Evolutionary conservation across 2,888 invertebrate species (phyloP).

Genomic region (Amphiduros pacificus): DNA sequence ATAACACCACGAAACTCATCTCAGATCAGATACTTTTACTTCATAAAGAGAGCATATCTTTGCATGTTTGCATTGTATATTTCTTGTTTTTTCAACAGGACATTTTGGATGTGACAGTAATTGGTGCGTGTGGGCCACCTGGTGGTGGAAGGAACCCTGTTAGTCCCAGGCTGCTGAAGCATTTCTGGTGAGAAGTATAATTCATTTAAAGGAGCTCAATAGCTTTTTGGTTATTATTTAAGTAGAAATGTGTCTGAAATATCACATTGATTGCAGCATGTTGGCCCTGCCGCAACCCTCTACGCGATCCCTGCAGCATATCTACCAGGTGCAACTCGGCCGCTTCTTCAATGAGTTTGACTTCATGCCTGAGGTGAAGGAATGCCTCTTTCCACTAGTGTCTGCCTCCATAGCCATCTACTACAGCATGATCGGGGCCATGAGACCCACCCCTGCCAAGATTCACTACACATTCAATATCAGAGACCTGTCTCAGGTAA

Average conservation of each 20-base stretch:
- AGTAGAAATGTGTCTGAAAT: neutral
- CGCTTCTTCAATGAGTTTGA: slow-evolving; percentile 57
- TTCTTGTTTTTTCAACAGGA: slow-evolving; percentile 37
- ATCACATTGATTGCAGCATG: slow-evolving; percentile 42
- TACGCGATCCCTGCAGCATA: slow-evolving; percentile 57
- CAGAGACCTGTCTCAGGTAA: slow-evolving; percentile 56
- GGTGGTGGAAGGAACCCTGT: slow-evolving; percentile 56
- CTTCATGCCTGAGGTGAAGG: slow-evolving; percentile 55
- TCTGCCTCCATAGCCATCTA: slow-evolving; percentile 56
- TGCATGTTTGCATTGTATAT: neutral
- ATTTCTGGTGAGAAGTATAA: slow-evolving; percentile 48
- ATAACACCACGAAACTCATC: no score
- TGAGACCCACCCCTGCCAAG: slow-evolving; percentile 58
- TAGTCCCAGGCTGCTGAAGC: slow-evolving; percentile 55
- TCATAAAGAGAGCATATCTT: no score
- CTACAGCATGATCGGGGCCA: slow-evolving; percentile 52
- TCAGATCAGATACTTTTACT: no score
- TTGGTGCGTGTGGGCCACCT: slow-evolving; percentile 56
- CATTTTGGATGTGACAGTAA: slow-evolving; percentile 53
- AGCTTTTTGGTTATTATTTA: neutral
- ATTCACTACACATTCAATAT: slow-evolving; percentile 60
- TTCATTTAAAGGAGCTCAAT: no score
- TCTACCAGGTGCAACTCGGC: slow-evolving; percentile 59
- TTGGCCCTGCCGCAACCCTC: slow-evolving; percentile 58
- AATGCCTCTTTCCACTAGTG: slow-evolving; percentile 51